Evolutionary conservation across 2,113 vertebrate genomes (phyloP).

Genomic region (Cebidichthys violaceus): DNA sequence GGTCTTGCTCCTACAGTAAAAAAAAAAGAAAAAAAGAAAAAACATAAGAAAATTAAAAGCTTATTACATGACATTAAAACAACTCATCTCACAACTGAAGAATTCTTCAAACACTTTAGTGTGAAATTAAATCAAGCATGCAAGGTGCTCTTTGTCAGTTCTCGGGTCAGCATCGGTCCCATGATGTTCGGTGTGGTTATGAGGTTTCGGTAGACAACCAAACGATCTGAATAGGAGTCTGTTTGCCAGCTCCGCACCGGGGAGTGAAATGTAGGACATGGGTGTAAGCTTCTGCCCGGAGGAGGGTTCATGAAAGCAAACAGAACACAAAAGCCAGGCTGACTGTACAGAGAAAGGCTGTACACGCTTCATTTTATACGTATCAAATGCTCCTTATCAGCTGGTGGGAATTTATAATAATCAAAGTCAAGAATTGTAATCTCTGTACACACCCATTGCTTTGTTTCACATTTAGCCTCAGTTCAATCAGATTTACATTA

Average conservation of each 20-base stretch:
- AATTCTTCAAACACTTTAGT: not conserved
- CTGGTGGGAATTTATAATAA: not conserved
- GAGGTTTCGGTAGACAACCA: conserved; percentile 51
- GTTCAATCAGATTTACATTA: conserved; percentile 36
- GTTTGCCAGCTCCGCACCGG: conserved; percentile 52
- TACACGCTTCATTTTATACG: not conserved
- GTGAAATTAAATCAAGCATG: conserved; percentile 12
- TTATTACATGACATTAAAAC: not conserved
- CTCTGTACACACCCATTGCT: not conserved
- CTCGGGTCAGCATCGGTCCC: conserved; percentile 26
- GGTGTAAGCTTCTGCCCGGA: conserved; percentile 57
- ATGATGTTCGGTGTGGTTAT: conserved; percentile 37
- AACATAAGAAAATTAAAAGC: not conserved
- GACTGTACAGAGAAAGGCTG: conserved; percentile 6
- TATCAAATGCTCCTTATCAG: not conserved
- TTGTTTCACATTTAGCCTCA: conserved; percentile 41
- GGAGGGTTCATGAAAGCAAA: conserved; percentile 45
- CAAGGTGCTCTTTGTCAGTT: conserved; percentile 1
- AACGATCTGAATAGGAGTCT: conserved; percentile 59
- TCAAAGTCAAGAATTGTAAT: not conserved
- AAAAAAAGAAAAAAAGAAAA: not conserved
- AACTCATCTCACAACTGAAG: conserved; percentile 3
- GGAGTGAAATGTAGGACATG: conserved; percentile 57
- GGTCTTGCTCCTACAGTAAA: conserved; percentile 90
- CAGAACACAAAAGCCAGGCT: conserved; percentile 25